Evolutionary conservation across 1,140 invertebrate genomes (phyloP).

Genomic region (Campoletis sonorensis): DNA sequence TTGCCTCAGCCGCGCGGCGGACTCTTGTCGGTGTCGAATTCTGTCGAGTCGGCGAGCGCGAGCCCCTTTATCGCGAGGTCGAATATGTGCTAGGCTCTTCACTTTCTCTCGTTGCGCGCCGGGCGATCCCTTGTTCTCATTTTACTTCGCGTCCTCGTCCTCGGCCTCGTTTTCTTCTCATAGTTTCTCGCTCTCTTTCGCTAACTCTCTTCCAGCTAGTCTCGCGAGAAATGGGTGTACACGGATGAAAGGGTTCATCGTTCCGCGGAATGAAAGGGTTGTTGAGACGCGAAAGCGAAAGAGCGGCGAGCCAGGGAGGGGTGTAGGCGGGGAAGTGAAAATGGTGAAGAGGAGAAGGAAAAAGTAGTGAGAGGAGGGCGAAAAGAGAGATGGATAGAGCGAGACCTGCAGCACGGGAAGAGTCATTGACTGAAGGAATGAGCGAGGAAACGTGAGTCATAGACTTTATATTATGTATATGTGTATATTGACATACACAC

Average conservation of each 20-base stretch:
- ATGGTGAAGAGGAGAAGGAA: conserved; percentile 44
- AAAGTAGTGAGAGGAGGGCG: conserved; percentile 33
- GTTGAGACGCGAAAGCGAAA: conserved; percentile 49
- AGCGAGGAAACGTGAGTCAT: conserved; percentile 25
- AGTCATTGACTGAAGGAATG: conserved; percentile 55
- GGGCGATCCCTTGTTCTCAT: neutral
- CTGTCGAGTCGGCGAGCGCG: conserved; percentile 6
- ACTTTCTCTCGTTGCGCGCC: conserved; percentile 6
- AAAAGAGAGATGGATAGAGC: conserved; percentile 34
- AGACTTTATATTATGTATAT: neutral
- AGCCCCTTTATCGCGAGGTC: conserved; percentile 7
- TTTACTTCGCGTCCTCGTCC: conserved; percentile 11
- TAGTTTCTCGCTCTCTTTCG: conserved; percentile 17
- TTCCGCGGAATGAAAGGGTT: conserved; percentile 63
- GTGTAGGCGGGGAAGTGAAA: neutral
- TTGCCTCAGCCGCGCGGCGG: neutral
- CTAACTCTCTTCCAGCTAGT: conserved; percentile 9
- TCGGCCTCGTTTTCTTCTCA: conserved; percentile 22
- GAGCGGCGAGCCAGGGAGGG: neutral
- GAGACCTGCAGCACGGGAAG: neutral
- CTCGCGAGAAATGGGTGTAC: conserved; percentile 44
- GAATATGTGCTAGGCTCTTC: neutral
- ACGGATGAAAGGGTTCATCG: conserved; percentile 56
- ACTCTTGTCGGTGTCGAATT: conserved; percentile 44
- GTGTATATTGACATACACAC: neutral